phyloP scores from a whole-genome alignment of 2,797 vertebrate genomes.

The Danio kyathit region DNA sequence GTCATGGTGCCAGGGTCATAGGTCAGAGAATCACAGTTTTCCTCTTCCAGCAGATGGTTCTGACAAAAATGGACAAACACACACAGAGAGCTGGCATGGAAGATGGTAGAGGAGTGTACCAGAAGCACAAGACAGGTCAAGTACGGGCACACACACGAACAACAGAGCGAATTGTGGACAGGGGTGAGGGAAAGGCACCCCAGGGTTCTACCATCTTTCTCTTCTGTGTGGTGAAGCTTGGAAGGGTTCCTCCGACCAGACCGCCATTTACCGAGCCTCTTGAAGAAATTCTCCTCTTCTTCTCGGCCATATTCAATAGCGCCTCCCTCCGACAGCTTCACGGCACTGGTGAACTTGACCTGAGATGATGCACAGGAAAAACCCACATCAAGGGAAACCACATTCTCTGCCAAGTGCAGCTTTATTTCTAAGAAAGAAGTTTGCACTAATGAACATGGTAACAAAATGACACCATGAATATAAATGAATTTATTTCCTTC shows the following conservation, averaged over 20 bases:
- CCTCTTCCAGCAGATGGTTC: constrained; percentile 49
- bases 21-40: constrained; percentile 41
- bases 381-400: neutral
- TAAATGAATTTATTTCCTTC: too few species aligned
- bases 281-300: constrained; percentile 99
- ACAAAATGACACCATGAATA: neutral
- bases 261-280: constrained; percentile 99
- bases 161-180: constrained; percentile 69
- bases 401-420: neutral
- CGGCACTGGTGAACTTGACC: constrained; percentile 98
- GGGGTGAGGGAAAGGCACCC: constrained; percentile 73
- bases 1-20: constrained; percentile 43
- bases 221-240: constrained; percentile 93
- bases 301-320: constrained; percentile 91
- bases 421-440: constrained; percentile 11
- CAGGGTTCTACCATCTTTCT: constrained; percentile 93
- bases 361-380: constrained; percentile 60
- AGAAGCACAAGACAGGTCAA: constrained; percentile 66
- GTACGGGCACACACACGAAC: constrained; percentile 61
- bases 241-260: constrained; percentile 92
- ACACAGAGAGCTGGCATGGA: constrained; percentile 67
- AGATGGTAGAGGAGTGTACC: constrained; percentile 64
- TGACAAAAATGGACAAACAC: constrained; percentile 50
- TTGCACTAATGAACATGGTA: neutral
- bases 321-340: constrained; percentile 94